Base-by-base conservation (phyloP, 1,140 invertebrate species). In the Apis laboriosa region DNA sequence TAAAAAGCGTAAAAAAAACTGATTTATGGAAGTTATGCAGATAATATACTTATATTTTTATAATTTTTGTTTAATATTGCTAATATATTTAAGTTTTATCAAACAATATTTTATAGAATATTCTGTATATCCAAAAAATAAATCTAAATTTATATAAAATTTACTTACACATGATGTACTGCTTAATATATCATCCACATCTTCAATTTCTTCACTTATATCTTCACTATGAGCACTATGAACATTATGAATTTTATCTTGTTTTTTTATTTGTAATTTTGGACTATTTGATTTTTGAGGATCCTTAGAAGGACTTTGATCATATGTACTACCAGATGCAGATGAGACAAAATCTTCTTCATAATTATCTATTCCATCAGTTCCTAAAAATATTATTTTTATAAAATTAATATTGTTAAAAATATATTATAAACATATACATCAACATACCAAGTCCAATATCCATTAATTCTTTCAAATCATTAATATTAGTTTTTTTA, bases 331-430 rank as follows among this genome's bases (percentile, higher is more conserved):
- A 28, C 92, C 93, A 58, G 94, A 94, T 24, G 92, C 91, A 24
- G 92, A 94, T 56, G 94, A 93, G 58, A 92, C 84, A 77, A 94
- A 94, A 84, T 95, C 94, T 86, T 95, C 94, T 60, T 95, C 93
- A 58, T 94, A 94, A 83, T 93, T 93, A 78, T 93, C 92, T 64
- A 90, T 84, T 28, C 89, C 90, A 82, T 93, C 91, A 56, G 90
- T 87, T 80, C 91, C 93, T 94, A 67, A 53, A 90, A 88, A 81
- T 77, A 76, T 78, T n/a, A 81, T 66, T 56, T 71, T n/a, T 68
- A 83, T 66, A 13, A 72, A 60, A 70, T 19, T 58, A 21, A 17
- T n/a, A 71, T 61, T 17, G 49, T 53, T 4, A 56, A 13, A 63
- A 15, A 64, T 43, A 21, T 43, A 21, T 56, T 34, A 24, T 49